Evolutionary conservation across 2,888 invertebrate genomes (phyloP), one percentile per base, ranked within the genome.

Genomic region (Yponomeuta cagnagella): DNA sequence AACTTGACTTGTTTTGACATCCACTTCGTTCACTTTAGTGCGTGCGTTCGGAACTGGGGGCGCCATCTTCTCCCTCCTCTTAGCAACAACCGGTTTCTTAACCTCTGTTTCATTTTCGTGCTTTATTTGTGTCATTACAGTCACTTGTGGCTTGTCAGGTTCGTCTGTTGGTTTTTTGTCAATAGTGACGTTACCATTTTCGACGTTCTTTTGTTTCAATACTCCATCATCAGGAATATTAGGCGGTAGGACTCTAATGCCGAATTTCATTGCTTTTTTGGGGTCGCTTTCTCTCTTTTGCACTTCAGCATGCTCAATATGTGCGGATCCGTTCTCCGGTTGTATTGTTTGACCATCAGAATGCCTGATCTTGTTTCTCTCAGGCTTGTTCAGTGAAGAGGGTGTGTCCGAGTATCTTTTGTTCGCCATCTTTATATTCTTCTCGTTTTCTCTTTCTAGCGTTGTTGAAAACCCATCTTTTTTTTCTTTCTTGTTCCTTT

Each of bases 171-270:
- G 10, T 37, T 71, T 69, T 63, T 70, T 72, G 2, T 72, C 72
- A 10, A 72, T 37, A 48, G 30, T 48, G 2, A 84, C 70, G 6
- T 86, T 77, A 78, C 92, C 92, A 70, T 91, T 90, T 79, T 93
- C 91, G 10, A 90, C 79, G 70, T 77, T 87, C 72, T 90, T 92
- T 71, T 90, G 89, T 76, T 87, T 92, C 23, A 93, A 76, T 0
- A 93, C 87, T 48, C 92, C 93, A 75, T 93, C 93, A 77, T 93
- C 92, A 48, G 93, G 93, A 58, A 93, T 86, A 73, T 92, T 93
- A 6, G 93, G 93, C 15, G 94, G 94, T 5, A 95, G 82, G 0
- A 95, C 95, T 78, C 94, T 91, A 70, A 95, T 94, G 0, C 95
- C 95, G 71, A 95, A 95, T 80, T 95, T 95, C 83, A 94, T 93